A percentile compares a stretch with the other conserved stretches of the same genome.
Evolutionary conservation across 1,140 invertebrate genomes (phyloP).

Genomic region (Daktulosphaira vitifoliae): DNA sequence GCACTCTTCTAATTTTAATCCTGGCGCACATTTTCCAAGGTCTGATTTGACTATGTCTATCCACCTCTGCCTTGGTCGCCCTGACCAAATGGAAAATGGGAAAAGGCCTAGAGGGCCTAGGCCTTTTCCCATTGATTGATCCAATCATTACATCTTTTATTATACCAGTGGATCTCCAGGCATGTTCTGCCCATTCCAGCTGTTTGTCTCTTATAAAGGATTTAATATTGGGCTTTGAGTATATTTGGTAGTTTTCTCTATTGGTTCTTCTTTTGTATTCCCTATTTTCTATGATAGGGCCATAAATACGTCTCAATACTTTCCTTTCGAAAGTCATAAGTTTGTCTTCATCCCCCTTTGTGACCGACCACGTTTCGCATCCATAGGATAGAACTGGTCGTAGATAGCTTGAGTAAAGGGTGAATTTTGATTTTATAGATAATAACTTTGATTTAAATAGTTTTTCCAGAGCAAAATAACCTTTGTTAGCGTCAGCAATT

Average conservation of each 20-base stretch:
- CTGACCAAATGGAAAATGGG: no score
- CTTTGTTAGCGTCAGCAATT: no score
- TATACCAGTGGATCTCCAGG: constrained; percentile 3
- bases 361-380: constrained; percentile 1
- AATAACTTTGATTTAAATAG: no score
- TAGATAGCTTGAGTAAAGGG: constrained; percentile 7
- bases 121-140: background rate
- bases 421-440: background rate
- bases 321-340: background rate
- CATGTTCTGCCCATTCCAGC: background rate
- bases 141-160: background rate
- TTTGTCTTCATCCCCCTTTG: background rate
- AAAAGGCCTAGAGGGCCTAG: no score
- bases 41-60: constrained; percentile 14
- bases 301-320: no score
- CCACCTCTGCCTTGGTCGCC: background rate
- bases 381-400: background rate
- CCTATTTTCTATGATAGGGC: no score
- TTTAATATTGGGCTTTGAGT: background rate
- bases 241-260: no score
- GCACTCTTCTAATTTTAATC: background rate
- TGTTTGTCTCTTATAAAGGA: constrained; percentile 2
- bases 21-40: background rate
- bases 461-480: no score
- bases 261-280: no score